Evolutionary conservation across 1,140 invertebrate species (phyloP), one percentile per base, ranked within the genome.

Genomic region (Drosophila lacertosa): DNA sequence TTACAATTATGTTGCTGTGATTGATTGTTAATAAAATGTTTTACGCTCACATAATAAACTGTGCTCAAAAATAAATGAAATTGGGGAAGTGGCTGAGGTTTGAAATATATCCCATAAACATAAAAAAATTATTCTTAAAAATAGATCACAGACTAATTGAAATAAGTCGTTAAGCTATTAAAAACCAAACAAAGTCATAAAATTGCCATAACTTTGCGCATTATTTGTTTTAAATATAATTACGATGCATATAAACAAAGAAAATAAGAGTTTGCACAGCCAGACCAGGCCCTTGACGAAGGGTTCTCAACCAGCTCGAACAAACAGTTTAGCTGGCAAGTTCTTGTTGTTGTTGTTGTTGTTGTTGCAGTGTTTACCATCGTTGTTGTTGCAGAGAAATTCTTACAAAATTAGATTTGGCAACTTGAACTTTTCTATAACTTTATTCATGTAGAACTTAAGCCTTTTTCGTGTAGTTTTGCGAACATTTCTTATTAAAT

Each of bases 401-500:
- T 81, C 76, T 67, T 32, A 73, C 53, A 74, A 81, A 81, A 81
- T 81, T 81, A 81, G 72, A 81, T 81, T 81, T 81, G 57, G 73
- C 72, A 81, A 81, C 73, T 73, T 81, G 57, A 81, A 81, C 77
- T 81, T 81, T 81, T 81, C 77, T 81, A 73, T 81, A 81, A 81
- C 77, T 81, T 81, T 81, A 76, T 73, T 81, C 77, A 81, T 81
- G 77, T 81, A 81, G 77, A 81, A 81, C 77, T 81, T 81, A 81
- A 81, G 77, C 77, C 77, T 81, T 81, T 81, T 77, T 77, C 77
- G 53, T 81, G 77, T 81, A 81, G 77, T 76, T 81, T 72, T 68
- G 57, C 68, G 66, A 81, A 74, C 63, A 81, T 77, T 81, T 81
- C 73, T 81, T 81, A 81, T 81, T 81, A 81, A 81, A 81, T 81